Evolutionary conservation across 2,888 invertebrate species (phyloP).

Genomic region (Xestia ashworthii): DNA sequence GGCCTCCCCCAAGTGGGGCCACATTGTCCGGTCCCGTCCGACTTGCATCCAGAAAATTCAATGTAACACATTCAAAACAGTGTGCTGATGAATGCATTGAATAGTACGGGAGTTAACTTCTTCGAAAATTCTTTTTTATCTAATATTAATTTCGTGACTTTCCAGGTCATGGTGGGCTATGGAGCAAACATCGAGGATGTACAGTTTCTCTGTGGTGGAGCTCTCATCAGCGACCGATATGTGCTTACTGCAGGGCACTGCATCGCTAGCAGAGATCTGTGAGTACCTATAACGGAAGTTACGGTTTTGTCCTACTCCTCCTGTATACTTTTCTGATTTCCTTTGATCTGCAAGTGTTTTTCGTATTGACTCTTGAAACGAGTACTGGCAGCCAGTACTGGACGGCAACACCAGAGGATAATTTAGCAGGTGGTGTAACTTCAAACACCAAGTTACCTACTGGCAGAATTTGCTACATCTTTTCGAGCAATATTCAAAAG

Average conservation of each 20-base stretch:
- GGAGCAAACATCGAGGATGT: slow-evolving; percentile 23
- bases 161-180: slow-evolving; percentile 59
- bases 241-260: slow-evolving; percentile 61
- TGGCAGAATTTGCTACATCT: not conserved
- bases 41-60: too few species aligned
- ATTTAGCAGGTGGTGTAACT: not conserved
- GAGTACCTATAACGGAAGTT: not conserved
- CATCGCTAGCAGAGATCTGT: slow-evolving; percentile 32
- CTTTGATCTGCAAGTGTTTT: not conserved
- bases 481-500: not conserved
- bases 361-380: not conserved
- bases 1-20: too few species aligned
- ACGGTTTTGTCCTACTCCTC: too few species aligned
- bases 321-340: too few species aligned
- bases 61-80: too few species aligned
- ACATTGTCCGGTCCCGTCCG: too few species aligned
- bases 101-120: too few species aligned
- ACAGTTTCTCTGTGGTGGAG: slow-evolving; percentile 52
- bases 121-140: too few species aligned
- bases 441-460: not conserved
- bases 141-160: not conserved
- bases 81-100: too few species aligned
- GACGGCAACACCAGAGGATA: not conserved
- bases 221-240: slow-evolving; percentile 57
- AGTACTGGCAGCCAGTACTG: not conserved